Evolutionary conservation across 2,888 invertebrate genomes (phyloP).

Genomic region (Cosmia pyralina): DNA sequence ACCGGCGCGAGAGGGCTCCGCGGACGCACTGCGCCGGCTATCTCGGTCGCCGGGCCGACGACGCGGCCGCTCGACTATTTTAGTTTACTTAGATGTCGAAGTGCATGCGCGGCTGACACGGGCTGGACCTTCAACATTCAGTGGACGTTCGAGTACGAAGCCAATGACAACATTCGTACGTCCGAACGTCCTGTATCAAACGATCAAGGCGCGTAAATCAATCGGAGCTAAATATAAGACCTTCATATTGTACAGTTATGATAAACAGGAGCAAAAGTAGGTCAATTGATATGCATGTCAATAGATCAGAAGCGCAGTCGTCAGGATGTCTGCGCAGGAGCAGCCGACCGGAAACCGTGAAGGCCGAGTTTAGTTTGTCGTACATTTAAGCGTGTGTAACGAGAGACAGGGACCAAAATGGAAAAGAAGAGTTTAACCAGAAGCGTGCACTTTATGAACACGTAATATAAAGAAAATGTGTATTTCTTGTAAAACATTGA

Average conservation of each 20-base stretch:
- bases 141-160: constrained; percentile 62
- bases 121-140: constrained; percentile 83
- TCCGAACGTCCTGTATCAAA: constrained; percentile 53
- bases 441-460: constrained; percentile 3
- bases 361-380: constrained; percentile 34
- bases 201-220: constrained; percentile 33
- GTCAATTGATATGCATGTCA: constrained; percentile 68
- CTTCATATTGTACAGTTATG: constrained; percentile 15
- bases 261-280: constrained; percentile 51
- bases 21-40: constrained; percentile 87
- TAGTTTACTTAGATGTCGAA: constrained; percentile 89
- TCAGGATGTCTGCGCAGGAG: constrained; percentile 60
- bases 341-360: constrained; percentile 66
- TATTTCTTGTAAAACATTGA: background rate
- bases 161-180: constrained; percentile 70
- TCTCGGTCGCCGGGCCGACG: constrained; percentile 89
- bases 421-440: constrained; percentile 8
- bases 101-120: constrained; percentile 85
- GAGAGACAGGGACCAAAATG: constrained; percentile 27
- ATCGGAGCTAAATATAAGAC: constrained; percentile 27
- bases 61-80: constrained; percentile 86
- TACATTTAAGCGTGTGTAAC: constrained; percentile 24
- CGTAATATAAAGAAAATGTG: background rate
- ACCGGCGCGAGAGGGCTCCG: constrained; percentile 88
- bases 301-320: constrained; percentile 60